Evolutionary conservation across 2,888 invertebrate species (phyloP), one percentile per base, ranked within the genome.

Genomic region (Plusia festucae): DNA sequence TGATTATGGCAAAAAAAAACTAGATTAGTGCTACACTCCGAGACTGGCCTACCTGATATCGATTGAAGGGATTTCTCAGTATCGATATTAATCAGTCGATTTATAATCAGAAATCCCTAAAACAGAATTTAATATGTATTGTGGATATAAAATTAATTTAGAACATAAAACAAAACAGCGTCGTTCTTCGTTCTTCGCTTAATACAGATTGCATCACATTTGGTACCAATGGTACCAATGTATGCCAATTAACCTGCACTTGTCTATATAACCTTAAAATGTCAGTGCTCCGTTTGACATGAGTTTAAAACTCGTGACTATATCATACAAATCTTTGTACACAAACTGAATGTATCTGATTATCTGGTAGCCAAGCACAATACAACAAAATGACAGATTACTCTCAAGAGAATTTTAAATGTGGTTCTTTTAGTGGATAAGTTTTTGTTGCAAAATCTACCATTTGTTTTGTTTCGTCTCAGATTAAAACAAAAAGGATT

Each of bases 251-350:
- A 73, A 73, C 73, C 73, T 51, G 70, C 65, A 73, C 65, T 65
- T 76, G 61, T 73, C 71, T 49, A 76, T 73, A 76, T 62, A 70
- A 62, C 53, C 76, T 65, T 75, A 58, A 76, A 73, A 73, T 73
- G 73, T 76, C 73, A 73, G 51, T 34, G 73, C 70, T 70, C 73
- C 32, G 62, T 53, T 73, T 73, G 76, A 76, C 73, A 76, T 73
- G 71, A 65, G 65, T 73, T 76, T 65, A 59, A 58, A 70, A 20
- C 60, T 55, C 46, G 70, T 61, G 75, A 65, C 61, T 65, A 65
- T 59, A 73, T 73, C 71, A 15, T 59, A 6, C 53, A 15, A 55
- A 75, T 75, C 70, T 65, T 44, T 75, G 32, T 3, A 46, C 49
- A 55, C 70, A 58, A 69, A 60, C 76, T 44, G 16, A 44, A 52